Percentiles rank a stretch among this genome's conserved stretches.
phyloP scores from a whole-genome alignment of 2,888 invertebrate species.

The Patella ulyssiponensis region DNA sequence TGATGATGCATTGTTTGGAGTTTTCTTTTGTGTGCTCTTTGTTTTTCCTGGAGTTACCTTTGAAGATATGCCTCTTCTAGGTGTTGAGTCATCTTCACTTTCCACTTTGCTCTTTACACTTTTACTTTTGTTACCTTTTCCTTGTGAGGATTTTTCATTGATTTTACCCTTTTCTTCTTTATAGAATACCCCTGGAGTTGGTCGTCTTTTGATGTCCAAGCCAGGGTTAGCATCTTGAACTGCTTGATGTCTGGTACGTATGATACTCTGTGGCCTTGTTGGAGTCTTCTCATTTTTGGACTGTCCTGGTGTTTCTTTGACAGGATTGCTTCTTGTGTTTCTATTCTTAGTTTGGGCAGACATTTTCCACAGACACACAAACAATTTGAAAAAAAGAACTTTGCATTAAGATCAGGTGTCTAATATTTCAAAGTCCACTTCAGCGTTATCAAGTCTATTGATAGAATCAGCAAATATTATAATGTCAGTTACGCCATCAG shows the following conservation, averaged over 20 bases:
- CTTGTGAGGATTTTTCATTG: background rate
- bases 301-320: background rate
- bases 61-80: background rate
- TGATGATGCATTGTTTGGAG: background rate
- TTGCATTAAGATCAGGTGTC: background rate
- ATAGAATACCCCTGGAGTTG: background rate
- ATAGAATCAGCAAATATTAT: background rate
- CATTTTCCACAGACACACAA: background rate
- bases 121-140: background rate
- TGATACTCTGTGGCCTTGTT: background rate
- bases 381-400: background rate
- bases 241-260: background rate
- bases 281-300: background rate
- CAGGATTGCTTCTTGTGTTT: background rate
- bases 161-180: background rate
- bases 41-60: background rate
- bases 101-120: background rate
- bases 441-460: background rate
- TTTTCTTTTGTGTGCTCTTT: background rate
- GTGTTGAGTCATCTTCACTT: conserved; percentile 7
- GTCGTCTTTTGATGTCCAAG: background rate
- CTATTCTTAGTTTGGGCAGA: background rate
- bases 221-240: conserved; percentile 4
- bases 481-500: too few species aligned
- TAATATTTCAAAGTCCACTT: background rate